Conservation (phyloP, 2,888 invertebrate genomes). For the Dasysyrphus tricinctus region DNA sequence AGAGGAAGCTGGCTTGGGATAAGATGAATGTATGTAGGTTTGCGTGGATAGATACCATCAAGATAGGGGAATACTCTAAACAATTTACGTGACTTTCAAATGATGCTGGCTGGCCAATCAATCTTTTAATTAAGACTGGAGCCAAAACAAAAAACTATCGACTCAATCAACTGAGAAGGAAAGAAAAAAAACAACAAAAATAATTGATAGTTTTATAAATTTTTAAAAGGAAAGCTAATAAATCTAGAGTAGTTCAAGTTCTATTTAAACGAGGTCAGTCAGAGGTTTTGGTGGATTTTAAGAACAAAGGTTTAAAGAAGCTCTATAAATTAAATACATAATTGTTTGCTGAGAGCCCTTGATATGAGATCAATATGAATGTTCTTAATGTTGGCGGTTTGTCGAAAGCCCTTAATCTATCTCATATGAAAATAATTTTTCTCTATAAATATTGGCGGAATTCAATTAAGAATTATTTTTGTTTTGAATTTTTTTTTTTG, state of each 20-base stretch:
- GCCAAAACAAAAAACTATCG: constrained; percentile 38
- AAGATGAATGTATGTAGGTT: constrained; percentile 1
- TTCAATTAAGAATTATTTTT: too few relatives aligned
- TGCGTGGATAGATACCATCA: constrained; percentile 9
- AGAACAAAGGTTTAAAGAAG: background rate
- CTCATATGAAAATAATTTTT: too few relatives aligned
- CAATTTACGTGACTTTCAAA: constrained; percentile 22
- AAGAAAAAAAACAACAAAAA: constrained; percentile 1
- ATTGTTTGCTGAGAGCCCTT: background rate
- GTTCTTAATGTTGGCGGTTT: too few relatives aligned
- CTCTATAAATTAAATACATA: background rate
- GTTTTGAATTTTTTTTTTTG: too few relatives aligned
- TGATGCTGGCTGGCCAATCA: constrained; percentile 40
- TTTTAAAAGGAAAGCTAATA: background rate
- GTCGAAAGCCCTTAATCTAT: too few relatives aligned
- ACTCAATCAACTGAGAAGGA: constrained; percentile 55
- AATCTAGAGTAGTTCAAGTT: constrained; percentile 19
- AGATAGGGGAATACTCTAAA: constrained; percentile 14
- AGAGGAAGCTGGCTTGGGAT: constrained; percentile 2
- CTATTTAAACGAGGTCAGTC: background rate
- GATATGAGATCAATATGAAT: background rate
- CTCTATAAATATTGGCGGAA: too few relatives aligned
- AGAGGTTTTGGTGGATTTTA: background rate
- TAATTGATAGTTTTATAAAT: constrained; percentile 11
- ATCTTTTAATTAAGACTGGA: constrained; percentile 64